Conservation (phyloP, 2,888 invertebrate genomes). For the Isotomurus palustris region DNA sequence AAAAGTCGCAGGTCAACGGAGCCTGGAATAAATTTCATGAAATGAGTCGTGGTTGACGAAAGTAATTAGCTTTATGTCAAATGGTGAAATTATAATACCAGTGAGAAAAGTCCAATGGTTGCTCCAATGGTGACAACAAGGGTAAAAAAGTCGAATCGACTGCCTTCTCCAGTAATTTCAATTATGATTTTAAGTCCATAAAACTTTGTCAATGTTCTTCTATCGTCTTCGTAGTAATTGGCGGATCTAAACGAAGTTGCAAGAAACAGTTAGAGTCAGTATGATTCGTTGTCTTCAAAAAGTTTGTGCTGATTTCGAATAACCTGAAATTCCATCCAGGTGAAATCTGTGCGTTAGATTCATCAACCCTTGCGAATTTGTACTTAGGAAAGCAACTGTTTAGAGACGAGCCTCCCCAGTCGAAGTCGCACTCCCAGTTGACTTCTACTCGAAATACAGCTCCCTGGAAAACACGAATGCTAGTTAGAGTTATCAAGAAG, state of each 20-base stretch:
- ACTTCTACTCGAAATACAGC: constrained; percentile 31
- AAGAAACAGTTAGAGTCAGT: not conserved
- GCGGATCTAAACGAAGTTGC: constrained; percentile 47
- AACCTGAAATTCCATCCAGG: constrained; percentile 51
- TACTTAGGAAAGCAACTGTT: constrained; percentile 53
- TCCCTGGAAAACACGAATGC: constrained; percentile 16
- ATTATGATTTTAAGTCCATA: constrained; percentile 54
- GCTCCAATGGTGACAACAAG: constrained; percentile 54
- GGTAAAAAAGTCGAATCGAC: constrained; percentile 53
- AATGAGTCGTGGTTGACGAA: not conserved
- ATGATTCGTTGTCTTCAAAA: not conserved
- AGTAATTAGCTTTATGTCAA: not conserved
- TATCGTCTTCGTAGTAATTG: constrained; percentile 49
- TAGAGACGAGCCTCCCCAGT: constrained; percentile 39
- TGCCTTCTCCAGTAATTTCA: constrained; percentile 52
- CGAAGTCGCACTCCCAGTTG: constrained; percentile 32
- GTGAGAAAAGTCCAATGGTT: constrained; percentile 53
- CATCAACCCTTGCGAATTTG: constrained; percentile 52
- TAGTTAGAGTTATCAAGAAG: too few relatives aligned
- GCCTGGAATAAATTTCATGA: constrained; percentile 48
- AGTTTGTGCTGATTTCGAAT: not conserved
- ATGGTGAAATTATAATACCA: too few relatives aligned
- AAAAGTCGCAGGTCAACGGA: constrained; percentile 52
- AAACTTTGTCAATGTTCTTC: constrained; percentile 51
- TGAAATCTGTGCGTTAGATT: constrained; percentile 49